phyloP scores from a whole-genome alignment of 37 sponge, comb jelly and placozoan genomes.

The Agelas oroides region DNA sequence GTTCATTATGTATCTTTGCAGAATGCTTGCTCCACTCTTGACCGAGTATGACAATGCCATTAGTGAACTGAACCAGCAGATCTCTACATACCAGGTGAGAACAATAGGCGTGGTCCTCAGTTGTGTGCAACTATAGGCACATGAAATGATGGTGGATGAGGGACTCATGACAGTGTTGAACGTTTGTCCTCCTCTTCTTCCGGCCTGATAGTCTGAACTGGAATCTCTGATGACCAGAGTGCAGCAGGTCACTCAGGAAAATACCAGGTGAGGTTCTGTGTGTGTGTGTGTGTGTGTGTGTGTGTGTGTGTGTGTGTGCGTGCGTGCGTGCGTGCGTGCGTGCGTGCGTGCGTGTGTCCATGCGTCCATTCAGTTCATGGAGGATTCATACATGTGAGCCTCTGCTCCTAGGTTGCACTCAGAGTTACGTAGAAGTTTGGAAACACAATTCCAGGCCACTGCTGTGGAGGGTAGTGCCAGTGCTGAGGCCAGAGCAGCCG shows the following conservation, averaged over 20 bases:
- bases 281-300: background rate
- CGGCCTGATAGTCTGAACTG: conserved; percentile 74
- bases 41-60: conserved; percentile 78
- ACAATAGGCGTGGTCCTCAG: too few species aligned
- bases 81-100: conserved; percentile 59
- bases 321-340: background rate
- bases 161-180: too few species aligned
- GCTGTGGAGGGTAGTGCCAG: background rate
- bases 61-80: conserved; percentile 49
- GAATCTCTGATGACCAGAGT: conserved; percentile 32
- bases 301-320: background rate
- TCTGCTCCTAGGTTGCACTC: conserved; percentile 28
- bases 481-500: background rate
- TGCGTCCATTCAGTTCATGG: background rate
- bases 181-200: background rate
- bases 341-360: background rate
- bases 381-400: background rate
- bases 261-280: conserved; percentile 22
- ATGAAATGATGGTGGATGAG: too few species aligned
- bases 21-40: conserved; percentile 68
- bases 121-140: too few species aligned
- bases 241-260: conserved; percentile 67
- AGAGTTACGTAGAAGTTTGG: conserved; percentile 41
- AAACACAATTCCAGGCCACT: conserved; percentile 23
- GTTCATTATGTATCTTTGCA: background rate